Evolutionary conservation across 2,888 invertebrate species (phyloP).

Genomic region (Hydriomena furcata): DNA sequence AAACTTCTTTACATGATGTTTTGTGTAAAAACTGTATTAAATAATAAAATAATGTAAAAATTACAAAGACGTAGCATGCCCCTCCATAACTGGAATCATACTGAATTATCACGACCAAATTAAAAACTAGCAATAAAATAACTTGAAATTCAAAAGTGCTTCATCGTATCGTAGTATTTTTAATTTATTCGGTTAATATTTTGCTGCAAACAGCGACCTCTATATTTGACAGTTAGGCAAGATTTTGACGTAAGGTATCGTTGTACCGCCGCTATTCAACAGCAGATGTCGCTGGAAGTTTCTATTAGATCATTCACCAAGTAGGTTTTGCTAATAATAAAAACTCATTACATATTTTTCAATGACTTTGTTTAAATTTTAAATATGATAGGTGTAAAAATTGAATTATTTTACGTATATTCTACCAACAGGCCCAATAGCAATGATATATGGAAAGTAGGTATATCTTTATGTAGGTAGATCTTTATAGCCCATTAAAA

Average conservation of each 20-base stretch:
- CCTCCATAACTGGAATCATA: conserved; percentile 1
- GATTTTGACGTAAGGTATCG: too few species aligned
- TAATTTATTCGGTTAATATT: conserved; percentile 14
- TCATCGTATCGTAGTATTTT: not conserved
- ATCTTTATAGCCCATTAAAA: conserved; percentile 21
- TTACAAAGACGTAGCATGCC: conserved; percentile 6
- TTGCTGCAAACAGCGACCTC: not conserved
- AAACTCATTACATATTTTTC: too few species aligned
- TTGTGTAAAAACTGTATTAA: conserved; percentile 16
- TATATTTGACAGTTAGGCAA: conserved; percentile 5
- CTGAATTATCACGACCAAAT: conserved; percentile 18
- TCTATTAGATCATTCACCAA: too few species aligned
- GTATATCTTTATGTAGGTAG: too few species aligned
- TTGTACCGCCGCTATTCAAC: conserved; percentile 18
- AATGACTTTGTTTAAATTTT: too few species aligned
- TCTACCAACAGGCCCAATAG: too few species aligned
- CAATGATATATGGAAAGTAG: too few species aligned
- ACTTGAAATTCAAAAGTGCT: not conserved
- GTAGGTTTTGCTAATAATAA: too few species aligned
- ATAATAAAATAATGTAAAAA: conserved; percentile 33
- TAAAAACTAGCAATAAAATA: conserved; percentile 3
- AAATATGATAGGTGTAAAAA: too few species aligned
- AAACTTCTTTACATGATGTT: conserved; percentile 41
- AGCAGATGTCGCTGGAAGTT: conserved; percentile 11
- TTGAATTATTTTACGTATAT: too few species aligned